Conservation (phyloP, 2,797 vertebrate species). For the Avahi laniger region DNA sequence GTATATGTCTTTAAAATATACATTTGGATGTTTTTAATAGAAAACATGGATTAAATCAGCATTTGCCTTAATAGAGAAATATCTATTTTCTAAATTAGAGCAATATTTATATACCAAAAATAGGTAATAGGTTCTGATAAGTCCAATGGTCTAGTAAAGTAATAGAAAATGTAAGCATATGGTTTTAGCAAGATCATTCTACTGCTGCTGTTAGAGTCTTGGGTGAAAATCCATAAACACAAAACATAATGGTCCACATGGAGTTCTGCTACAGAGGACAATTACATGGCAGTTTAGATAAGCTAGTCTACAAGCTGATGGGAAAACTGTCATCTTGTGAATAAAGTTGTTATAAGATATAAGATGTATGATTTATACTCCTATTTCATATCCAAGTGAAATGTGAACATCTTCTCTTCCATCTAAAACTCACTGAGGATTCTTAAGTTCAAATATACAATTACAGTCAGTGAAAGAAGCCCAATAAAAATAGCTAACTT, state of each 20-base stretch:
- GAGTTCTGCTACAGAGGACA: not conserved
- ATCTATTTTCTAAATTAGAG: not conserved
- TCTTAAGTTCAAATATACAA: not conserved
- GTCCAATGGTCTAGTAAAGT: not conserved
- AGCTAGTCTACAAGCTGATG: not conserved
- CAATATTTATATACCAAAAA: not conserved
- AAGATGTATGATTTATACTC: not conserved
- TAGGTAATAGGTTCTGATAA: not conserved
- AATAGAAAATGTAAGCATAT: not conserved
- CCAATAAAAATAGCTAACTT: not conserved
- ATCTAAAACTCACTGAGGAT: not conserved
- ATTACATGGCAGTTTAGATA: not conserved
- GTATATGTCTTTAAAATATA: not conserved
- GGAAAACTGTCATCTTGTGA: not conserved
- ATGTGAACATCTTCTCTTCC: not conserved
- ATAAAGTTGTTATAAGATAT: not conserved
- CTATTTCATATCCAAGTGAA: not conserved
- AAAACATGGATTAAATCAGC: not conserved
- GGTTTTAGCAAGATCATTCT: not conserved
- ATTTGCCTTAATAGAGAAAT: conserved; percentile 22
- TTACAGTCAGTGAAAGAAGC: not conserved
- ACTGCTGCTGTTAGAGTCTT: not conserved
- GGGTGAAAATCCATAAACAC: not conserved
- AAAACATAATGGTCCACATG: not conserved
- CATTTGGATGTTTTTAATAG: conserved; percentile 24